A percentile compares a stretch with the other conserved stretches of the same genome.
These are phyloP conservation scores for Hirtodrosophila duncani DNA, from an alignment of 2,888 invertebrate species.

Conservation along the genomic window DNA sequence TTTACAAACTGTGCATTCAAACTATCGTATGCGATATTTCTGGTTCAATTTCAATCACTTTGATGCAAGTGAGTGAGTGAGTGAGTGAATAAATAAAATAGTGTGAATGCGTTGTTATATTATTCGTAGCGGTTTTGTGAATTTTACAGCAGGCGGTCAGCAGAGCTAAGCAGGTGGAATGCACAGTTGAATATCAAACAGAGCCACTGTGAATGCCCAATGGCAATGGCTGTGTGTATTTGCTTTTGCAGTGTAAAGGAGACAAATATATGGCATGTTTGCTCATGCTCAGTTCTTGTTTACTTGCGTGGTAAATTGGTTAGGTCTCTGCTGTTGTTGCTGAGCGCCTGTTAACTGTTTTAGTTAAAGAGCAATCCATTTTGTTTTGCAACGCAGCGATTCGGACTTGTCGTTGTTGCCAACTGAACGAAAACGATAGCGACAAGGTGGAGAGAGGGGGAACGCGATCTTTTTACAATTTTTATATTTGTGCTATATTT, in stretches of 20 bases:
- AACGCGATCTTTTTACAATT: too few species aligned
- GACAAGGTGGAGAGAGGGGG: too few species aligned
- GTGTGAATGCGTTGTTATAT: constrained; percentile 42
- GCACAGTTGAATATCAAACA: constrained; percentile 9
- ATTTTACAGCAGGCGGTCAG: constrained; percentile 73
- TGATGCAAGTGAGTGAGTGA: too few species aligned
- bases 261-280: constrained; percentile 41
- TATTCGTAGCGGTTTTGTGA: constrained; percentile 76
- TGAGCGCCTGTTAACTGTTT: constrained; percentile 77
- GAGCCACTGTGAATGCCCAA: constrained; percentile 34
- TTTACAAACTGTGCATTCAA: too few species aligned
- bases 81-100: too few species aligned
- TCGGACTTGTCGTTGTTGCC: too few species aligned
- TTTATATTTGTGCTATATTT: too few species aligned
- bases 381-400: constrained; percentile 76
- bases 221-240: not conserved
- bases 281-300: constrained; percentile 28
- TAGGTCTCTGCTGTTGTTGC: constrained; percentile 25
- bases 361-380: constrained; percentile 78
- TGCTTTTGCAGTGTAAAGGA: constrained; percentile 27
- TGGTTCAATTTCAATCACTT: too few species aligned
- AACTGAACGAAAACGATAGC: too few species aligned
- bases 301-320: too few species aligned
- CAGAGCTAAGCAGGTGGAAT: not conserved
- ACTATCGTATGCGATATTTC: too few species aligned